A percentile compares a stretch with the other conserved stretches of the same genome.
Evolutionary conservation across 2,888 invertebrate species (phyloP).

Genomic region (Agrochola circellaris): DNA sequence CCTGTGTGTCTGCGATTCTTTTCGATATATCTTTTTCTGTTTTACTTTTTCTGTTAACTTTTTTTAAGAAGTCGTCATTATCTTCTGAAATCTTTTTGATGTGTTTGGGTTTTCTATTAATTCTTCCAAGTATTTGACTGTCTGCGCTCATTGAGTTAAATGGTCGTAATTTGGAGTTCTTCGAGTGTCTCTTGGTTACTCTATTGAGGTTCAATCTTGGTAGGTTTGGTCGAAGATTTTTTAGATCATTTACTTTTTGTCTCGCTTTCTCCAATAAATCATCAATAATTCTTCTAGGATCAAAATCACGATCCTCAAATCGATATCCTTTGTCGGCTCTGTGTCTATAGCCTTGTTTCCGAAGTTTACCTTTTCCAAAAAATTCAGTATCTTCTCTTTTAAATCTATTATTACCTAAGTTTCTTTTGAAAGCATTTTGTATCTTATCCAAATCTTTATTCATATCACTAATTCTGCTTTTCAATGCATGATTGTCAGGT

Average conservation of each 20-base stretch:
- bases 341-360: conserved; percentile 58
- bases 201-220: conserved; percentile 55
- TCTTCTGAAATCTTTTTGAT: conserved; percentile 48
- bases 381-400: conserved; percentile 69
- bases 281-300: conserved; percentile 66
- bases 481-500: conserved; percentile 67
- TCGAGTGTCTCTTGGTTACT: conserved; percentile 62
- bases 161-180: conserved; percentile 39
- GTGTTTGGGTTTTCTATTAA: conserved; percentile 49
- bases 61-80: conserved; percentile 51
- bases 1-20: conserved; percentile 16
- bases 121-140: conserved; percentile 30
- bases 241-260: conserved; percentile 49
- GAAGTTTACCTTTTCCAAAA: conserved; percentile 60
- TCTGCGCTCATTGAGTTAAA: conserved; percentile 31
- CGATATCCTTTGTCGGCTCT: conserved; percentile 49
- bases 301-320: conserved; percentile 60
- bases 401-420: conserved; percentile 62
- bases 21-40: conserved; percentile 28
- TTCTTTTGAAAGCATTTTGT: conserved; percentile 67
- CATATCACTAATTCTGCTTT: conserved; percentile 71
- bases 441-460: conserved; percentile 76
- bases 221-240: conserved; percentile 45
- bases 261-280: conserved; percentile 68
- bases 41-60: conserved; percentile 41